phyloP scores from a whole-genome alignment of 2,888 invertebrate species.

The Cyaniris semiargus region DNA sequence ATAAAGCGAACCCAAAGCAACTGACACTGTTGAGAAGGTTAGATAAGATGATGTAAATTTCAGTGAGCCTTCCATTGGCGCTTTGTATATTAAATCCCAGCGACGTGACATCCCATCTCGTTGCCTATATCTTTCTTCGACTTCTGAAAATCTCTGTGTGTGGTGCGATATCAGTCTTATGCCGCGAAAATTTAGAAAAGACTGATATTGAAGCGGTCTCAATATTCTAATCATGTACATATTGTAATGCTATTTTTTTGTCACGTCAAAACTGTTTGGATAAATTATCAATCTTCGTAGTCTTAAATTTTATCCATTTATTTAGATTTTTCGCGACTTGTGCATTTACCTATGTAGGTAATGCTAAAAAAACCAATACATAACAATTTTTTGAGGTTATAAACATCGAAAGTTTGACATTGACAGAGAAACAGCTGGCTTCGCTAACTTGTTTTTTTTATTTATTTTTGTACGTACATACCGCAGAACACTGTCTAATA shows the following conservation, averaged over 20 bases:
- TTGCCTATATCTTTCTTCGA: conserved; percentile 60
- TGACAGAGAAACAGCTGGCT: not conserved
- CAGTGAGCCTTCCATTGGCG: conserved; percentile 63
- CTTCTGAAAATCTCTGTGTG: conserved; percentile 61
- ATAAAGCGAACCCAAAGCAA: conserved; percentile 53
- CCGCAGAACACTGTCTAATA: too few relatives aligned
- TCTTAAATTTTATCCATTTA: not conserved
- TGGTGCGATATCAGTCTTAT: conserved; percentile 54
- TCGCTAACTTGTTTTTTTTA: not conserved
- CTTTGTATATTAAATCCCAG: conserved; percentile 71
- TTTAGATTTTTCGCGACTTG: not conserved
- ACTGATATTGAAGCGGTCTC: conserved; percentile 46
- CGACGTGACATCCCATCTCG: conserved; percentile 59
- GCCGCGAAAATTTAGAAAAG: conserved; percentile 46
- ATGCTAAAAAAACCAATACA: not conserved
- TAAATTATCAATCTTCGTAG: not conserved
- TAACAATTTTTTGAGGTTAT: not conserved
- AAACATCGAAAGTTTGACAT: not conserved
- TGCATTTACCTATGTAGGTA: not conserved
- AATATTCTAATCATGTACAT: conserved; percentile 60
- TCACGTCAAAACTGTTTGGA: not conserved
- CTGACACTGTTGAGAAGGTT: conserved; percentile 55
- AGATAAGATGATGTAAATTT: conserved; percentile 60
- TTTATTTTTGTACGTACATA: not conserved
- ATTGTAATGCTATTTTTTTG: conserved; percentile 22